Percentiles rank a stretch among this genome's conserved stretches.
phyloP scores from a whole-genome alignment of 2,888 invertebrate genomes.

The Eristalinus sepulchralis region DNA sequence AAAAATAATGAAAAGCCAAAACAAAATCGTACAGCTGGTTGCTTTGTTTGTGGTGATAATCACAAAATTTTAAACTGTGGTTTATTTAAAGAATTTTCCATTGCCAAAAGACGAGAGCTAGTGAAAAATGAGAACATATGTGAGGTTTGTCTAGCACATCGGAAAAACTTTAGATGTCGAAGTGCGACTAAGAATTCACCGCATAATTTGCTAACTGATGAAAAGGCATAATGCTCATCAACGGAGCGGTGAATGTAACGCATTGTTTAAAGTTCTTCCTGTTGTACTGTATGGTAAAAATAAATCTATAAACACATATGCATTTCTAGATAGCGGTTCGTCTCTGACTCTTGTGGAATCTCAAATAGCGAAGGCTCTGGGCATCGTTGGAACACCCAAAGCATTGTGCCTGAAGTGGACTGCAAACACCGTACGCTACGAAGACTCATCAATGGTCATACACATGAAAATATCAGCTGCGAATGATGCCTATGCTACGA shows the following conservation, averaged over 20 bases:
- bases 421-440: not conserved
- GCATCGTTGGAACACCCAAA: not conserved
- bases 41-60: no score
- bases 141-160: conserved; percentile 1
- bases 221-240: conserved; percentile 19
- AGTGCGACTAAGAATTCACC: not conserved
- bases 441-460: not conserved
- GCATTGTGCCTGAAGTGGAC: conserved; percentile 30
- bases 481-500: no score
- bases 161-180: not conserved
- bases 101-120: not conserved
- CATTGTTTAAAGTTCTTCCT: conserved; percentile 24
- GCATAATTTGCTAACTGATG: conserved; percentile 11
- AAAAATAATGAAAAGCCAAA: not conserved
- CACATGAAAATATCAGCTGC: conserved; percentile 6
- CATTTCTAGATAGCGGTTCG: conserved; percentile 23
- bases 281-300: conserved; percentile 33
- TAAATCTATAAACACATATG: not conserved
- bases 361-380: conserved; percentile 2
- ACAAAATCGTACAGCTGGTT: not conserved
- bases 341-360: conserved; percentile 15
- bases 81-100: not conserved
- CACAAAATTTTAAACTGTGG: no score
- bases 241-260: not conserved
- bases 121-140: not conserved